Evolutionary conservation across 2,797 vertebrate species (phyloP).

Genomic region (Cynodonichthys magdalenae): DNA sequence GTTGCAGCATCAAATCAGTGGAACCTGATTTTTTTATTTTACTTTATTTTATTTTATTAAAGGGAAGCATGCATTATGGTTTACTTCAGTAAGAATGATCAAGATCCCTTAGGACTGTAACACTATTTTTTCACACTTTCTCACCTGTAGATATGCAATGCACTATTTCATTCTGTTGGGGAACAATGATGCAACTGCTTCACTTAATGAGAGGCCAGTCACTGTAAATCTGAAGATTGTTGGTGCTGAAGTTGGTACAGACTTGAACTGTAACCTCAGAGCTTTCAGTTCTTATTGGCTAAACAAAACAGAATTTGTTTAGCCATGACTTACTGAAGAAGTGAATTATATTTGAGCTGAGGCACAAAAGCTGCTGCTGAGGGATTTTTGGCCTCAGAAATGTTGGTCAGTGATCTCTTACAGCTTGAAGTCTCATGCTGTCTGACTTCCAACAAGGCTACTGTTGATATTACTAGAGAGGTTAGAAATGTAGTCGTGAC

Average conservation of each 20-base stretch:
- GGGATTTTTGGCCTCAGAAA: neutral
- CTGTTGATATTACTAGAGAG: neutral
- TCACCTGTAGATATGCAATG: conserved; percentile 23
- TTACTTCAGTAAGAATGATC: conserved; percentile 21
- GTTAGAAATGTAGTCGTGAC: conserved; percentile 1
- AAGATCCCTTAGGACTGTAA: conserved; percentile 4
- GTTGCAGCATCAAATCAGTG: conserved; percentile 5
- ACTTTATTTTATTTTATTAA: neutral
- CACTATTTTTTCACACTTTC: conserved; percentile 21
- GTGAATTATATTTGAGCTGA: neutral
- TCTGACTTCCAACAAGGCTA: conserved; percentile 1
- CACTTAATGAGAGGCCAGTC: neutral
- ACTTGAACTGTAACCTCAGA: neutral
- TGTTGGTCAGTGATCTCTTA: neutral
- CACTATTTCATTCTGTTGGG: conserved; percentile 3
- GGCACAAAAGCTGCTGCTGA: neutral
- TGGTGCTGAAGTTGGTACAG: neutral
- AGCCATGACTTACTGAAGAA: neutral
- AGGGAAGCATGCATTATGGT: conserved; percentile 1
- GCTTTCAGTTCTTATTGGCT: too few relatives aligned
- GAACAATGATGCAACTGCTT: conserved; percentile 13
- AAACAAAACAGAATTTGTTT: neutral
- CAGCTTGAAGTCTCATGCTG: neutral
- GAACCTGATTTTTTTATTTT: neutral
- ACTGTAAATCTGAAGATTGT: neutral